Base-by-base conservation (phyloP, 2,113 vertebrate genomes). In the Epinephelus cyanopodus region DNA sequence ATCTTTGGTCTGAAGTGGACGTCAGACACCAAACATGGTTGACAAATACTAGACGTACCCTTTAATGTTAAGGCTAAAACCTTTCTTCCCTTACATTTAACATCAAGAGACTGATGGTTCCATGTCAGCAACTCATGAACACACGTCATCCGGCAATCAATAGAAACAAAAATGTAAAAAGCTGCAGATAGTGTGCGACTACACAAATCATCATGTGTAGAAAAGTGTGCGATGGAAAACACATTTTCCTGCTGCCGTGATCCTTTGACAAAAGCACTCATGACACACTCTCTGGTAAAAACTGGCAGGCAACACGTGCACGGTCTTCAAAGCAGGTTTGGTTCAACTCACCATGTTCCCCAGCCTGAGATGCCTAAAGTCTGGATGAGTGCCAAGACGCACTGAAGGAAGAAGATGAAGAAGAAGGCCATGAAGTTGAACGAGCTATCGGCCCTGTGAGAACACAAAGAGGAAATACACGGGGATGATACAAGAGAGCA, bases 351-450 rank as follows among this genome's bases (percentile, higher is more conserved):
- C 98, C 98, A 97, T 0, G 95, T 95, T 73, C 98, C 98, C 98
- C 98, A 99, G 10, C 95, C 95, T 0, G 95, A 82, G 83, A 99
- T 89, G 29, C 98, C 98, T 0, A 99, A 37, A 0, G 96, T 91
- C 91, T 99, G 98, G 86, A 99, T 94, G 37, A 97, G 1, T 0
- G 96, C 83, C 62, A 99, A 86, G 8, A 98, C 23, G 65, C 97
- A 97, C 91, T 99, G 98, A 0, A 95, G 93, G 6, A 97, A 97
- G 3, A 98, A 99, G 92, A 98, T 74, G 93, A 99, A 99, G 96
- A 99, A 99, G 87, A 99, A 99, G 0, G 94, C 81, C 98, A 99
- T 99, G 81, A 98, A 99, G 89, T 99, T 99, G 89, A 98, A 99
- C 0, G 98, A 99, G 87, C 98, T 99, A 94, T 99, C 97, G 0